Conservation (phyloP, 2,888 invertebrate species). For the Oscheius sp. region DNA sequence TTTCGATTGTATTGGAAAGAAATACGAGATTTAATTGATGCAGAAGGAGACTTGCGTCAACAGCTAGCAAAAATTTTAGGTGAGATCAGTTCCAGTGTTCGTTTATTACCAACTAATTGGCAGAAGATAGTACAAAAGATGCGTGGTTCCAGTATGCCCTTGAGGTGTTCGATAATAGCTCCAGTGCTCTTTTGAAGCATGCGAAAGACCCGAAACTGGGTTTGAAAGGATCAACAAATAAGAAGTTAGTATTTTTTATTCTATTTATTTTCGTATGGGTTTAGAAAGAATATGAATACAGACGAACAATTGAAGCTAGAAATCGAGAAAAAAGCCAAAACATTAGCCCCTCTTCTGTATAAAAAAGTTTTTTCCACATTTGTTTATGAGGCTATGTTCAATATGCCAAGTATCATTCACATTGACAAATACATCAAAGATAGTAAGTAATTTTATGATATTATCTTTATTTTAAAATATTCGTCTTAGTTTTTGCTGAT, state of each 20-base stretch:
- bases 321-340: background rate
- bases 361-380: constrained; percentile 6
- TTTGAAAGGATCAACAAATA: background rate
- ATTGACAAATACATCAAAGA: constrained; percentile 10
- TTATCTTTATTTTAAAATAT: background rate
- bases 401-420: background rate
- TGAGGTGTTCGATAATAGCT: background rate
- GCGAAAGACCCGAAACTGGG: background rate
- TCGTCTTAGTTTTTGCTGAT: too few species aligned
- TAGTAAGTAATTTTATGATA: background rate
- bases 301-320: background rate
- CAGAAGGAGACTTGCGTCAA: background rate
- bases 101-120: background rate
- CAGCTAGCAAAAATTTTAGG: constrained; percentile 4
- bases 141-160: constrained; percentile 7
- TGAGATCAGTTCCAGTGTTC: background rate
- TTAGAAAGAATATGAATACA: background rate
- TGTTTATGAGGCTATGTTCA: constrained; percentile 4
- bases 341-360: background rate
- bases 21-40: background rate
- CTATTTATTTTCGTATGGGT: background rate
- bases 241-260: background rate
- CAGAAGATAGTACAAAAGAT: constrained; percentile 1
- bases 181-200: background rate
- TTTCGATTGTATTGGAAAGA: constrained; percentile 27